These are phyloP conservation scores for Procambarus virginalis DNA, from an alignment of 1,140 invertebrate genomes.

Conservation along the genomic window DNA sequence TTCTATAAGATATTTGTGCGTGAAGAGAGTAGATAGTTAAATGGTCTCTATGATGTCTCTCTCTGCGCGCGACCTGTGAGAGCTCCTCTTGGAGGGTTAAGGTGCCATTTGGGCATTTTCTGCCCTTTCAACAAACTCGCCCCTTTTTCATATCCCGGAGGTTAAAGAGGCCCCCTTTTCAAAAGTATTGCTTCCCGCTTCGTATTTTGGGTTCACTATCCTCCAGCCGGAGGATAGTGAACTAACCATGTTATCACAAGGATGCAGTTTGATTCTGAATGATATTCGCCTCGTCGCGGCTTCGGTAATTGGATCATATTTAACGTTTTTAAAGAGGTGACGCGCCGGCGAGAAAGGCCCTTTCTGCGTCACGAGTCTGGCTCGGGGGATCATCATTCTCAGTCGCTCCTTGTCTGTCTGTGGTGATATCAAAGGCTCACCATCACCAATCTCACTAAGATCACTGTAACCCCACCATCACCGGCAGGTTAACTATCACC, in stretches of 20 bases:
- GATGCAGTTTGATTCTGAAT: constrained; percentile 42
- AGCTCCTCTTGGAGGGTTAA: constrained; percentile 8
- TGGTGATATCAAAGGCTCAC: no score
- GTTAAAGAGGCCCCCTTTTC: not conserved
- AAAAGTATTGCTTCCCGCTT: constrained; percentile 32
- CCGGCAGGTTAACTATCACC: no score
- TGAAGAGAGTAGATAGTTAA: constrained; percentile 60
- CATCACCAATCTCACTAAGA: no score
- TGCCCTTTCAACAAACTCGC: constrained; percentile 11
- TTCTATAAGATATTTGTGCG: constrained; percentile 50
- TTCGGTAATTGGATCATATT: constrained; percentile 53
- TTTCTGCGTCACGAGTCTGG: no score
- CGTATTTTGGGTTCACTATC: not conserved
- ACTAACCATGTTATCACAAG: constrained; percentile 25
- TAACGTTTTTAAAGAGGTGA: constrained; percentile 39
- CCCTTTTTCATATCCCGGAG: constrained; percentile 18
- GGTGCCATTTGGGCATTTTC: constrained; percentile 51
- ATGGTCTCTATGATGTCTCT: constrained; percentile 51
- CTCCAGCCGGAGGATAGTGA: not conserved
- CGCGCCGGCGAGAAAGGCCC: constrained; percentile 3
- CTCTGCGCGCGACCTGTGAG: not conserved
- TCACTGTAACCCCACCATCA: no score
- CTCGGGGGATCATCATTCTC: no score
- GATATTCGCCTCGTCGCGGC: constrained; percentile 4
- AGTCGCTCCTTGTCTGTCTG: no score